These are phyloP conservation scores for Apogon talboti DNA, from an alignment of 2,797 vertebrate genomes.

Conservation along the genomic window DNA sequence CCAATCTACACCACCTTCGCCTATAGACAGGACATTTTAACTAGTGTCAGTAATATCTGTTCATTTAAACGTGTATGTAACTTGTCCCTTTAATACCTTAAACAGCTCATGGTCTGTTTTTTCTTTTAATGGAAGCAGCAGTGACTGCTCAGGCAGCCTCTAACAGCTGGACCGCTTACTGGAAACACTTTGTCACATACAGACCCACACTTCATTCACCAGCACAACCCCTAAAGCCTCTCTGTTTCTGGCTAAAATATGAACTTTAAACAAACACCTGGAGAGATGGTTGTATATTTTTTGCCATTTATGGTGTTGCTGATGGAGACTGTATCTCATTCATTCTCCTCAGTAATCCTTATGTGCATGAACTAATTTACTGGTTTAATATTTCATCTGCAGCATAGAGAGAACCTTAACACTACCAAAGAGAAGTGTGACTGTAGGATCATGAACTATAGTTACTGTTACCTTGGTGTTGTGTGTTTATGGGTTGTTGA, in stretches of 20 bases:
- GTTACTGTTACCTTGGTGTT: constrained; percentile 23
- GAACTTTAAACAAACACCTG: constrained; percentile 13
- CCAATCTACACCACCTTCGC: neutral
- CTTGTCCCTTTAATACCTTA: constrained; percentile 13
- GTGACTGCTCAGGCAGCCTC: constrained; percentile 36
- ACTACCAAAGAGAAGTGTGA: constrained; percentile 2
- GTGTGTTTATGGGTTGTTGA: constrained; percentile 16
- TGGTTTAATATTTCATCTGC: constrained; percentile 33
- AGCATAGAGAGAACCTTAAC: constrained; percentile 8
- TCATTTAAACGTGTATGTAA: constrained; percentile 2
- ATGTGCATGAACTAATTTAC: constrained; percentile 6
- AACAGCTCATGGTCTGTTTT: constrained; percentile 16
- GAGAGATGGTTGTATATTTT: constrained; percentile 14
- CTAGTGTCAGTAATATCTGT: neutral
- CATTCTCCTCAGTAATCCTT: constrained; percentile 7
- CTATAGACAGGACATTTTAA: neutral
- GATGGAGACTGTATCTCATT: constrained; percentile 30
- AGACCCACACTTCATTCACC: constrained; percentile 49
- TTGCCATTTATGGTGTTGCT: constrained; percentile 53
- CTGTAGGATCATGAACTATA: constrained; percentile 18
- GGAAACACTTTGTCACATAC: constrained; percentile 69
- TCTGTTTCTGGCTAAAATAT: neutral
- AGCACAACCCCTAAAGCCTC: constrained; percentile 26
- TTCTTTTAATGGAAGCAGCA: constrained; percentile 28
- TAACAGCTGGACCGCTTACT: constrained; percentile 62